Conservation (phyloP, 2,113 vertebrate genomes). For the Caracal caracal region DNA sequence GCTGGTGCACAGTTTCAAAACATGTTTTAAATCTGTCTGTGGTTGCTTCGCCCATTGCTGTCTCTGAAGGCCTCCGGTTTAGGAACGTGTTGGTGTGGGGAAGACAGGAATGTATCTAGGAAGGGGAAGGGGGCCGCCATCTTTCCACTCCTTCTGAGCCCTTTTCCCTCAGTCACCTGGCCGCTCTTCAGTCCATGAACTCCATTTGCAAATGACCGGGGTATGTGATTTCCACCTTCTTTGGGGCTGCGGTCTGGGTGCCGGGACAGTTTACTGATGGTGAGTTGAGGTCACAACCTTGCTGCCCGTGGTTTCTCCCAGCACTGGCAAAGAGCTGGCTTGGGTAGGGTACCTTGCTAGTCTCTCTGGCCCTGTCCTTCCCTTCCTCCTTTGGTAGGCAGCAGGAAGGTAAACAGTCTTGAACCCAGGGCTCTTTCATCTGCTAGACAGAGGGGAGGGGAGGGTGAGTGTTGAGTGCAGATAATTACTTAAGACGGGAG, state of each 20-base stretch:
- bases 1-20: background rate
- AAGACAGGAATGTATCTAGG: background rate
- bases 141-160: background rate
- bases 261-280: background rate
- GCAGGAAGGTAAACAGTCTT: slow-evolving; percentile 11
- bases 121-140: too few relatives aligned
- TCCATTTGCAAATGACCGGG: background rate
- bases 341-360: background rate
- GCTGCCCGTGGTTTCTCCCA: background rate
- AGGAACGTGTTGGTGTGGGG: accelerated
- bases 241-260: background rate
- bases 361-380: background rate
- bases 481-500: background rate
- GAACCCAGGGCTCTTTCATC: background rate
- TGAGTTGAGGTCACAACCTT: background rate
- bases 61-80: background rate
- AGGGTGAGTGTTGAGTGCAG: background rate
- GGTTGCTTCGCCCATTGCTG: background rate
- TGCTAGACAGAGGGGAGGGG: background rate
- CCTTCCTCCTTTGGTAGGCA: background rate
- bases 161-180: background rate
- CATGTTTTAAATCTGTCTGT: background rate
- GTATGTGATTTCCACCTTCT: background rate
- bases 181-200: background rate
- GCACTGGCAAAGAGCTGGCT: background rate